Evolutionary conservation across 2,888 invertebrate genomes (phyloP).

Genomic region (Lampropteryx suffumata): DNA sequence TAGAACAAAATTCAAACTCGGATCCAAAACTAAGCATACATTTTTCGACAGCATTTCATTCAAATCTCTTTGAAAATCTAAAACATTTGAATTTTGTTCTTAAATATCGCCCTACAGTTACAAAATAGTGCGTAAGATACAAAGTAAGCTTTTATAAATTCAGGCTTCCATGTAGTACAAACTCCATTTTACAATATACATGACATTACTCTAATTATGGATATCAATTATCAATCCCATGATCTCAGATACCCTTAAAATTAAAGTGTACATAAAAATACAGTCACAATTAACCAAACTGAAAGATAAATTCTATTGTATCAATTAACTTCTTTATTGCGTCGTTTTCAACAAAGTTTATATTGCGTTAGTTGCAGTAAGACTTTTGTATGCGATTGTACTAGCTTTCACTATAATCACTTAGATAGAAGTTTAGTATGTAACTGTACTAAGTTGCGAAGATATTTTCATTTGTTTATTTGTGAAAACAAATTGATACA

Average conservation of each 20-base stretch:
- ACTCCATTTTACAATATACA: slow-evolving; percentile 14
- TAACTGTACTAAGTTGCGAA: no score
- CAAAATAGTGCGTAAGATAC: neutral
- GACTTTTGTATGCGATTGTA: neutral
- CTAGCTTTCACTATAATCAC: neutral
- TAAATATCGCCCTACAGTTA: no score
- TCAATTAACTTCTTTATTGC: neutral
- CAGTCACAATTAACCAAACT: neutral
- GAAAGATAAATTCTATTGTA: slow-evolving; percentile 5
- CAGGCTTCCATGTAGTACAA: slow-evolving; percentile 3
- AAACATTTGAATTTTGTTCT: no score
- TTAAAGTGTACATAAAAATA: slow-evolving; percentile 11
- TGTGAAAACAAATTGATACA: neutral
- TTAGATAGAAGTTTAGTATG: no score
- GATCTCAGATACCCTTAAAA: slow-evolving; percentile 10
- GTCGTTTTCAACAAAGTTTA: no score
- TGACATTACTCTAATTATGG: slow-evolving; percentile 7
- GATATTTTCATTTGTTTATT: no score
- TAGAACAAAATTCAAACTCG: no score
- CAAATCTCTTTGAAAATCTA: no score
- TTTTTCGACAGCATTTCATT: no score
- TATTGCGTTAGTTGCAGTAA: neutral
- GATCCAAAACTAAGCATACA: no score
- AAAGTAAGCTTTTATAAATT: slow-evolving; percentile 1
- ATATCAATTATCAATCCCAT: neutral